phyloP scores from a whole-genome alignment of 2,113 vertebrate genomes.

The Chionomys nivalis region DNA sequence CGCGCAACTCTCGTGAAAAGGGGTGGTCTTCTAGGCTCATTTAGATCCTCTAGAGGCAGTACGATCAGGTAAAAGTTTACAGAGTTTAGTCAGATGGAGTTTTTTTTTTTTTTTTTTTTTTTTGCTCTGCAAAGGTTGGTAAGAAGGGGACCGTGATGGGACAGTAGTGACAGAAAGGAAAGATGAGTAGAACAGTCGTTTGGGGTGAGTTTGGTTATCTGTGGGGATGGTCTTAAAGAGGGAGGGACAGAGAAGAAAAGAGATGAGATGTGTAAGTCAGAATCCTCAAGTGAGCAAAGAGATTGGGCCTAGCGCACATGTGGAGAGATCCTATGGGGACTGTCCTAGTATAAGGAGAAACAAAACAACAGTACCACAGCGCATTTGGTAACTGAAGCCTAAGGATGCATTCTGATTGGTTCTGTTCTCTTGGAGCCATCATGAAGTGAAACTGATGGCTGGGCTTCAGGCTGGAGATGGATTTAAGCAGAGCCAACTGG shows the following conservation, averaged over 20 bases:
- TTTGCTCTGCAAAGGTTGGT: too few relatives aligned
- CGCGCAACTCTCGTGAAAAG: not conserved
- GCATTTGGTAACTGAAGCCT: not conserved
- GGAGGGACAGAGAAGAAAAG: not conserved
- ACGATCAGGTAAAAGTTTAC: not conserved
- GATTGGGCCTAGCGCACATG: not conserved
- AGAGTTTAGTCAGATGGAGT: not conserved
- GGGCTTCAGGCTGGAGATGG: not conserved
- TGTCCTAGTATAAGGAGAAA: not conserved
- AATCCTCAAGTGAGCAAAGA: not conserved
- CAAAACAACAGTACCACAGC: not conserved
- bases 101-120: too few relatives aligned
- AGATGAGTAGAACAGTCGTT: not conserved
- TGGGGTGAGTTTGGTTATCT: not conserved
- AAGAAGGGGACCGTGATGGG: not conserved
- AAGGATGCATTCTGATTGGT: not conserved
- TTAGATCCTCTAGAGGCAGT: not conserved
- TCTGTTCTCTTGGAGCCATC: not conserved
- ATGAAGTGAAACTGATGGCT: not conserved
- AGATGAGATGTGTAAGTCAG: not conserved
- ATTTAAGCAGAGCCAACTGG: not conserved
- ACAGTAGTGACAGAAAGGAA: not conserved
- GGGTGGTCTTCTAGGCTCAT: not conserved
- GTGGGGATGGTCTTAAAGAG: not conserved
- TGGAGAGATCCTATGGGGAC: not conserved